Percentiles rank a stretch among this genome's conserved stretches.
These are phyloP conservation scores for Callosobruchus maculatus DNA, from an alignment of 2,888 invertebrate genomes.

Conservation along the genomic window DNA sequence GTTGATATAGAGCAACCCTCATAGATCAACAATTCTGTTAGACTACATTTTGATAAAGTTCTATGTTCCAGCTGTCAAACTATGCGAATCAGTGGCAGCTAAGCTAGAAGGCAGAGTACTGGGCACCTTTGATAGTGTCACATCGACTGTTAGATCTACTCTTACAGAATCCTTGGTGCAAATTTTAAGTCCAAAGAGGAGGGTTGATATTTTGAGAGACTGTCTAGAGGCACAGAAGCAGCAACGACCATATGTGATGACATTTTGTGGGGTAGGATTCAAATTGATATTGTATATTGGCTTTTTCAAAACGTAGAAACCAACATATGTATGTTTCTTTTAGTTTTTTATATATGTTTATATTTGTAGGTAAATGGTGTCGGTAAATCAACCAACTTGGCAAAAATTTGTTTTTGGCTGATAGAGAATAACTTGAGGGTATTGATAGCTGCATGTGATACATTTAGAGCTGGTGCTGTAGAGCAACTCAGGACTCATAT, in stretches of 20 bases:
- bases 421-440: conserved; percentile 96
- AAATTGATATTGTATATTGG: too few species aligned
- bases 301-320: too few species aligned
- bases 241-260: conserved; percentile 88
- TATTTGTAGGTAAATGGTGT: conserved; percentile 74
- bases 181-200: conserved; percentile 89
- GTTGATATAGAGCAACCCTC: too few species aligned
- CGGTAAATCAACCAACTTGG: conserved; percentile 97
- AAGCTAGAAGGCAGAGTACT: conserved; percentile 89
- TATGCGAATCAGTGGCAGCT: conserved; percentile 88
- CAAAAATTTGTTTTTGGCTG: conserved; percentile 99
- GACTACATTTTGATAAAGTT: not conserved
- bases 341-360: not conserved
- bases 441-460: conserved; percentile 97
- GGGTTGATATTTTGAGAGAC: conserved; percentile 95
- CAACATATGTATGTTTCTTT: too few species aligned
- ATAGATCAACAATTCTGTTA: too few species aligned
- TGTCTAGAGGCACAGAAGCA: conserved; percentile 80
- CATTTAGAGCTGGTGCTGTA: conserved; percentile 98
- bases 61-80: conserved; percentile 61
- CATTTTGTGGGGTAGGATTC: conserved; percentile 84
- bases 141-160: conserved; percentile 80
- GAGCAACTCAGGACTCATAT: conserved; percentile 96
- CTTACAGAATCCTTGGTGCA: conserved; percentile 89
- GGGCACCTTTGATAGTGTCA: conserved; percentile 94